Percentiles rank a stretch among this genome's conserved stretches.
phyloP scores from a whole-genome alignment of 2,888 invertebrate genomes.

The Calameuta idolon region DNA sequence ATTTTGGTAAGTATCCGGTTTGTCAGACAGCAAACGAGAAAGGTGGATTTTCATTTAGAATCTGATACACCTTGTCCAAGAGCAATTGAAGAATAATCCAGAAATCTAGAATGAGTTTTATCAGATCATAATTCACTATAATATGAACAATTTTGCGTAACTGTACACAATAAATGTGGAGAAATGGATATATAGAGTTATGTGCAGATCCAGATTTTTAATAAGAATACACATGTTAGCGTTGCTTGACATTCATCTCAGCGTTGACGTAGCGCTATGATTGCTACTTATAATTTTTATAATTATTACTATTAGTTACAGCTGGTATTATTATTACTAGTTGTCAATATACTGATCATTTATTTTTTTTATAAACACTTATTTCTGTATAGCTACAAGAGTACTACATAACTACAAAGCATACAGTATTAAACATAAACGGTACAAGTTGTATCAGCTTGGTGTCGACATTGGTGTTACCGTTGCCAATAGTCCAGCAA shows the following conservation, averaged over 20 bases:
- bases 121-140: background rate
- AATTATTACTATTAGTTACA: background rate
- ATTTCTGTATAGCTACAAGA: background rate
- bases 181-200: background rate
- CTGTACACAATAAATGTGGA: background rate
- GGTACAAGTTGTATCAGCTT: background rate
- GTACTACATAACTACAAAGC: too few species aligned
- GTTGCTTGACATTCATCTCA: background rate
- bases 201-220: background rate
- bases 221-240: background rate
- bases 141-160: background rate
- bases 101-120: background rate
- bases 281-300: background rate
- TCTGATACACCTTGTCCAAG: background rate
- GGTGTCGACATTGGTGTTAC: background rate
- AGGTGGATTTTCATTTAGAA: background rate
- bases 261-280: background rate
- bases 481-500: background rate
- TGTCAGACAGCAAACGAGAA: background rate
- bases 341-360: background rate
- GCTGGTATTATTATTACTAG: background rate
- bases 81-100: background rate
- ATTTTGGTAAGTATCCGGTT: background rate
- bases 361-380: background rate
- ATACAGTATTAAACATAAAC: background rate